Percentiles rank a stretch among this genome's conserved stretches.
Conservation (phyloP, 2,797 vertebrate species). For the Sebastes melanostomus region DNA sequence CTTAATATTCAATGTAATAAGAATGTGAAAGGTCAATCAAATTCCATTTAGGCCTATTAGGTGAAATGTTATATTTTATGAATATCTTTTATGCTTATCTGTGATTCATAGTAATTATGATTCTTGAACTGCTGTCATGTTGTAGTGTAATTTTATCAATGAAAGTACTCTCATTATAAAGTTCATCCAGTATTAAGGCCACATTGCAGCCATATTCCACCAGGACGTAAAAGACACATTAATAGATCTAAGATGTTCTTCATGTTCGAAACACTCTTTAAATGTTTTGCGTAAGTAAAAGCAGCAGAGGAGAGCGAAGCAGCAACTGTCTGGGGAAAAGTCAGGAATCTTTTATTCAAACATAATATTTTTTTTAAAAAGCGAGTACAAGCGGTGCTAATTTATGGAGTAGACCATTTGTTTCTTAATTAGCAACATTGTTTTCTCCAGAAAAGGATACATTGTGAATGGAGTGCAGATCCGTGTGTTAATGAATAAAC, state of each 20-base stretch:
- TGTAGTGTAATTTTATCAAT: background rate
- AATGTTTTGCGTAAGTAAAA: constrained; percentile 1
- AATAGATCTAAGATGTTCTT: constrained; percentile 19
- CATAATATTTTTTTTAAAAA: constrained; percentile 46
- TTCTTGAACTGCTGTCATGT: background rate
- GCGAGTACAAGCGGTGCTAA: constrained; percentile 52
- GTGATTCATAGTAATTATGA: background rate
- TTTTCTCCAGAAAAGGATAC: constrained; percentile 27
- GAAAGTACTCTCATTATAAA: background rate
- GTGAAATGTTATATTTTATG: background rate
- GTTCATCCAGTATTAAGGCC: background rate
- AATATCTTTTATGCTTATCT: background rate
- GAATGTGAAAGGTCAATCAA: background rate
- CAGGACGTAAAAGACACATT: background rate
- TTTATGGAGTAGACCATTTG: constrained; percentile 62
- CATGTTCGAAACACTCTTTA: background rate
- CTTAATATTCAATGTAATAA: background rate
- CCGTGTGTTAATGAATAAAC: constrained; percentile 38
- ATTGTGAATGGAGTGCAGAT: constrained; percentile 32
- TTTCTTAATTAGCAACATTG: constrained; percentile 64
- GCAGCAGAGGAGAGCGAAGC: background rate
- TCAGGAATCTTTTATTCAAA: constrained; percentile 69
- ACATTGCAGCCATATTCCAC: background rate
- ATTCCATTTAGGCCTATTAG: background rate
- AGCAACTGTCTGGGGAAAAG: constrained; percentile 48